Conservation (phyloP, 2,113 vertebrate genomes). For the Machaerirhynchus nigripectus region DNA sequence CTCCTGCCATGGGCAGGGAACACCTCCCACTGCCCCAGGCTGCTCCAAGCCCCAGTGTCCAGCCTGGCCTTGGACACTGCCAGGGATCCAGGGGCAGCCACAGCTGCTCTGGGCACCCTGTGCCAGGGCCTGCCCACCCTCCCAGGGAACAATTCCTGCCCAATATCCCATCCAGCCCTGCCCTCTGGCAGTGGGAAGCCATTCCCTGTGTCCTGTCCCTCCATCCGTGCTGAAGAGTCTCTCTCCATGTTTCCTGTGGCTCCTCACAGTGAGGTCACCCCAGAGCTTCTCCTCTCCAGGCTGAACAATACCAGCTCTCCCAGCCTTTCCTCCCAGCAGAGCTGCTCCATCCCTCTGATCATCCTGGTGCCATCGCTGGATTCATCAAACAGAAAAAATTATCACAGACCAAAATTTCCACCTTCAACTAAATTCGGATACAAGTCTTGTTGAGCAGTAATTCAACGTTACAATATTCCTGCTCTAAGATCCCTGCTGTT, state of each 20-base stretch:
- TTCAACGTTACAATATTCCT: background rate
- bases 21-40: accelerated
- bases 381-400: background rate
- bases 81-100: background rate
- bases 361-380: background rate
- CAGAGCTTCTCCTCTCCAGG: background rate
- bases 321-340: background rate
- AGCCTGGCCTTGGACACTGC: accelerated
- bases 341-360: background rate
- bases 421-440: background rate
- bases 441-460: background rate
- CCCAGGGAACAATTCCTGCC: background rate
- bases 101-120: background rate
- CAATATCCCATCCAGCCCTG: background rate
- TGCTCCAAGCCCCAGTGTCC: background rate
- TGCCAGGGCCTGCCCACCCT: background rate
- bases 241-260: accelerated
- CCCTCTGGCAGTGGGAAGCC: background rate
- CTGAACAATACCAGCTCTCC: background rate
- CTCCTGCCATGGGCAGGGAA: background rate
- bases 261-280: accelerated
- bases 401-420: background rate
- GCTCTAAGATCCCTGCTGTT: background rate
- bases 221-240: accelerated
- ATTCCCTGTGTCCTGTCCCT: background rate